phyloP scores from a whole-genome alignment of 2,888 invertebrate species.

The Baronia brevicornis region DNA sequence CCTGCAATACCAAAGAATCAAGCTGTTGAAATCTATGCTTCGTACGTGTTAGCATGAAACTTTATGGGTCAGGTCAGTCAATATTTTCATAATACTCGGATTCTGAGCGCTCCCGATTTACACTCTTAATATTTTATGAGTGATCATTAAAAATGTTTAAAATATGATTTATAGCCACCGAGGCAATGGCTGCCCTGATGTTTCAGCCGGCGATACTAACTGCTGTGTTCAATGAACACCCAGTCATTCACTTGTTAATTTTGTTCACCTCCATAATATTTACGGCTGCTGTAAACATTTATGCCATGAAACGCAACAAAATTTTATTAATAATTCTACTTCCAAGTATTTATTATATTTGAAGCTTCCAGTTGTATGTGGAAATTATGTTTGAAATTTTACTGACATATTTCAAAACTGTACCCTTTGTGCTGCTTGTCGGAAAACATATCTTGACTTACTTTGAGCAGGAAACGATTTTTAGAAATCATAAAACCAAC shows the following conservation, averaged over 20 bases:
- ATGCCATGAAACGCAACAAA: constrained; percentile 46
- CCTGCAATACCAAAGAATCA: too few species aligned
- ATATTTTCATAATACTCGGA: constrained; percentile 22
- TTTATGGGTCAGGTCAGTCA: constrained; percentile 27
- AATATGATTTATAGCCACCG: constrained; percentile 60
- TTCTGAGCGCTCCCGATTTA: constrained; percentile 36
- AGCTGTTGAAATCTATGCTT: constrained; percentile 5
- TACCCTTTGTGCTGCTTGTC: constrained; percentile 12
- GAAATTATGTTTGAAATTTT: constrained; percentile 17
- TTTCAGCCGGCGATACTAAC: constrained; percentile 33
- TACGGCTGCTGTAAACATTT: constrained; percentile 57
- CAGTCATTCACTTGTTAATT: constrained; percentile 68
- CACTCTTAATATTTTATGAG: constrained; percentile 44
- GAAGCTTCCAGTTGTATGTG: constrained; percentile 16
- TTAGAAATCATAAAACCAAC: constrained; percentile 3
- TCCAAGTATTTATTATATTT: constrained; percentile 24
- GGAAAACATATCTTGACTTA: constrained; percentile 10
- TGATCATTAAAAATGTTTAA: constrained; percentile 63
- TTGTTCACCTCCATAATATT: constrained; percentile 54
- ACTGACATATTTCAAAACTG: constrained; percentile 16
- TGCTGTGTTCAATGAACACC: constrained; percentile 53
- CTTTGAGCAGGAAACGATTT: constrained; percentile 4
- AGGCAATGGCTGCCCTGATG: constrained; percentile 31
- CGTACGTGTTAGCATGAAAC: constrained; percentile 13
- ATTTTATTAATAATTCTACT: constrained; percentile 46